Percentiles rank a stretch among this genome's conserved stretches.
Evolutionary conservation across 2,888 invertebrate species (phyloP).

Genomic region (Lysandra bellargus): DNA sequence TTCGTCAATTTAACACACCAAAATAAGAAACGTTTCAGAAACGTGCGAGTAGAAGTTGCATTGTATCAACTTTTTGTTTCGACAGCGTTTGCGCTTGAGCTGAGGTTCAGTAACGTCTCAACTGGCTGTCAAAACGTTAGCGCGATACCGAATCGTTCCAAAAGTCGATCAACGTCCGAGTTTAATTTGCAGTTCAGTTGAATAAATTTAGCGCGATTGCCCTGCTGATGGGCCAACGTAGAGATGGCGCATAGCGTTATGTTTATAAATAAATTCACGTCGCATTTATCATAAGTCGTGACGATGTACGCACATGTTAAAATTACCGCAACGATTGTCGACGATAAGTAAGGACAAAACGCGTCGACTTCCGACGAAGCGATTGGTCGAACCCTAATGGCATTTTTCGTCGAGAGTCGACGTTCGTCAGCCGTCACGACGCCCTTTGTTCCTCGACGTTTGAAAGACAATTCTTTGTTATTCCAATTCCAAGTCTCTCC

Average conservation of each 20-base stretch:
- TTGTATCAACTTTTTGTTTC: no score
- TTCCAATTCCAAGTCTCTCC: slow-evolving; percentile 7
- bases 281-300: neutral
- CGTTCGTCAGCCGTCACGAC: slow-evolving; percentile 5
- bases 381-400: slow-evolving; percentile 4
- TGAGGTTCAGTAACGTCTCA: no score
- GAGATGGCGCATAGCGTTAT: neutral
- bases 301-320: neutral
- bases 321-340: neutral
- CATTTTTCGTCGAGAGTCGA: slow-evolving; percentile 18
- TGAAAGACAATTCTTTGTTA: slow-evolving; percentile 27
- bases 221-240: no score
- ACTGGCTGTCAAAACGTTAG: no score
- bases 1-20: no score
- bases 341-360: slow-evolving; percentile 1
- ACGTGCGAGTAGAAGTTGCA: no score
- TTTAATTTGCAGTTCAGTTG: no score
- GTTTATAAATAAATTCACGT: neutral
- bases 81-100: no score
- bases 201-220: no score
- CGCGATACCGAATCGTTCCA: no score
- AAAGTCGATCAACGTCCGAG: no score
- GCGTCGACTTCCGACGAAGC: neutral
- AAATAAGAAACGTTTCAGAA: no score
- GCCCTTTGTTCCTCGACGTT: slow-evolving; percentile 27